Evolutionary conservation across 2,888 invertebrate species (phyloP), one percentile per base, ranked within the genome.

Genomic region (Heliconius ismenius): DNA sequence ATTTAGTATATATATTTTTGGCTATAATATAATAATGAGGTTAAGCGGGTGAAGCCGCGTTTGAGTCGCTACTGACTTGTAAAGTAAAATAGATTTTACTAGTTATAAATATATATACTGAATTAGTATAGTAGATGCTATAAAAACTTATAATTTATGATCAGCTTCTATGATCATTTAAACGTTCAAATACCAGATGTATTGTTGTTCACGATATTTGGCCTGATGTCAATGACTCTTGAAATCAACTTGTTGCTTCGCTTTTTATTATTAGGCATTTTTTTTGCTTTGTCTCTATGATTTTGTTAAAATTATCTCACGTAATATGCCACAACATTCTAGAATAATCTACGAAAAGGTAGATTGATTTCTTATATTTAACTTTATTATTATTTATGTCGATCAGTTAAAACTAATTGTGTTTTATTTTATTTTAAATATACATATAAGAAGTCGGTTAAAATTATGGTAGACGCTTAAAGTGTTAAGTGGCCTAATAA

Each of bases 151-250:
- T 83, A 83, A 84, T 86, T 85, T 86, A 83, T 87, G 86, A 88
- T 86, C 83, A 84, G 81, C 83, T 83, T 70, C 69, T 82, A 83
- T 83, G 84, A 85, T 84, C 83, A 86, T 88, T 88, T 85, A 84
- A 87, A 83, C 85, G 86, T 83, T 87, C 86, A 86, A 88, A 89
- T 82, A 80, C 80, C 39, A 73, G 78, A 83, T 87, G 69, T 58
- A 86, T 89, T 90, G 91, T 92, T 92, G 91, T 92, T 92, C 89
- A 91, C 89, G 87, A 88, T 88, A 90, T 92, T 92, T 89, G 88
- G 89, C 88, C 82, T 85, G 86, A 86, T 92, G 91, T 91, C 91
- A 84, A 85, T 83, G 91, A 91, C 90, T 90, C 85, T 82, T 82
- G 85, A 88, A 88, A 88, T 89, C 87, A 88, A 87, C 88, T 89